Base-by-base conservation (phyloP, 2,113 vertebrate species). In the Vulpes lagopus region DNA sequence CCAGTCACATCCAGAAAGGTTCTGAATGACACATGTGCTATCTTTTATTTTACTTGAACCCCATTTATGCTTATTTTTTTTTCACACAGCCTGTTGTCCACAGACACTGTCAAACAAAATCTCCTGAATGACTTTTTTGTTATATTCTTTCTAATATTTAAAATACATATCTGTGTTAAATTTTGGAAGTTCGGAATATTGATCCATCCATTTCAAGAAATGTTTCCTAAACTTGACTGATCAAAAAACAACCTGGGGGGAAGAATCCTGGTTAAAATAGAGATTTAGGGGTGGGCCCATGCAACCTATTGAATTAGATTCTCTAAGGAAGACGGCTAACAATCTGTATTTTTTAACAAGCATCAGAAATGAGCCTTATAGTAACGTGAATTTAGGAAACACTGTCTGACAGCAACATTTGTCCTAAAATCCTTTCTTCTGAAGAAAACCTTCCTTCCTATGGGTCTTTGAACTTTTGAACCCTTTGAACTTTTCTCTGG, bases 401-500 rank as follows among this genome's bases (percentile, higher is more conserved):
- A 49, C 0, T 86, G 64, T 38, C 69, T 38, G 76, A 62, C 7
- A 76, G 81, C 76, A 91, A 81, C 55, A 78, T 93, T 73, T 94
- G 51, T 93, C 64, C 74, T 65, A 22, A 49, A 92, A 84, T 49
- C 62, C 64, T 93, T 89, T 19, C 71, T 80, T 97, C 89, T 87
- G 49, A 95, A 95, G 30, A n/a, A 80, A n/a, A 82, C 49, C 55
- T 57, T 93, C 69, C 62, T 83, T 96, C 85, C 51, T 87, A 12
- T n/a, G n/a, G 62, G 49, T 67, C 89, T 92, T 91, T 88, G 92
- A 95, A 93, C 82, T 91, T 93, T 62, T 80, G 53, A 96, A 87
- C 88, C 38, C 65, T 96, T 84, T 96, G 74, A 95, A 97, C 59
- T 95, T 91, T 90, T n/a, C 94, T 89, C 65, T 59, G 59, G 93